These are phyloP conservation scores for Acanthornis magna DNA, from an alignment of 2,797 vertebrate species.

Conservation along the genomic window DNA sequence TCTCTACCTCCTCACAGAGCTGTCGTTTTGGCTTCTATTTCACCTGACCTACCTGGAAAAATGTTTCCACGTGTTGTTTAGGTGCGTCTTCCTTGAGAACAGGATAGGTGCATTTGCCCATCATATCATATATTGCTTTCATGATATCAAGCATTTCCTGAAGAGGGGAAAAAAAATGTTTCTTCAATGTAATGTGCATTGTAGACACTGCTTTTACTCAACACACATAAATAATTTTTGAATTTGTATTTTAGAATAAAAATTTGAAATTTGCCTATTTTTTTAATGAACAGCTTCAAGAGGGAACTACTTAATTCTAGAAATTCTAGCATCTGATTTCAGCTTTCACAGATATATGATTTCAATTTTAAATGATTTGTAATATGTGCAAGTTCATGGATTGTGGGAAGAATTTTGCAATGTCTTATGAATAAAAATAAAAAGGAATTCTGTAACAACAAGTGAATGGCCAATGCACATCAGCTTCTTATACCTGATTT, in stretches of 20 bases:
- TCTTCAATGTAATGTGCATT: not conserved
- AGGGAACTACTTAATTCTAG: not conserved
- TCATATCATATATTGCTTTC: conserved; percentile 99
- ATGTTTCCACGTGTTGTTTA: conserved; percentile 94
- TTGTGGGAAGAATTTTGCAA: not conserved
- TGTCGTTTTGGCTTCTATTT: not conserved
- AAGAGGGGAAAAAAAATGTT: not conserved
- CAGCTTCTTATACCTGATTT: not conserved
- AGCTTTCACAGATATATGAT: not conserved
- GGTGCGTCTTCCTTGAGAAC: conserved; percentile 94
- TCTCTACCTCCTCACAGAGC: not conserved
- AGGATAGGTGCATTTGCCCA: conserved; percentile 98
- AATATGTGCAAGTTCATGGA: not conserved
- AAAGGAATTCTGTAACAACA: not conserved
- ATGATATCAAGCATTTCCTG: conserved; percentile 99
- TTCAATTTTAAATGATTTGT: not conserved
- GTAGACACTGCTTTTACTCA: not conserved
- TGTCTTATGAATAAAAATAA: not conserved
- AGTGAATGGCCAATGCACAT: not conserved
- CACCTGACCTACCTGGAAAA: conserved; percentile 86
- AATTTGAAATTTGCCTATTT: not conserved
- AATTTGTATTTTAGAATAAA: not conserved
- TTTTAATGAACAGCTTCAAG: not conserved
- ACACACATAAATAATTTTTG: not conserved
- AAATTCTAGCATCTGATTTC: not conserved